Evolutionary conservation across 2,797 vertebrate genomes (phyloP), one percentile per base, ranked within the genome.

Genomic region (Sparus aurata): DNA sequence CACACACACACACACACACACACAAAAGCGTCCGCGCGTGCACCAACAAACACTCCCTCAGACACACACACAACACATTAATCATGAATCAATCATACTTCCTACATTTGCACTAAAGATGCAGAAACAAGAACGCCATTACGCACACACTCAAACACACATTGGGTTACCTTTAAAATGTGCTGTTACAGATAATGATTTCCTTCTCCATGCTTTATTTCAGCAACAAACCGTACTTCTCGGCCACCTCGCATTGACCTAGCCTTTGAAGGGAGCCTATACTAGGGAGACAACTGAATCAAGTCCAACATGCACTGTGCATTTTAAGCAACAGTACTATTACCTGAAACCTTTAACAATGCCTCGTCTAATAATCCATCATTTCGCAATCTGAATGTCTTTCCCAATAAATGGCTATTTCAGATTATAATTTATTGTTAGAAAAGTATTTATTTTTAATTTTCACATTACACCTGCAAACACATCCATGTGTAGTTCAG

Each of bases 21-120:
- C 20, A 15, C 61, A 69, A 65, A 67, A 3, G 27, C 4, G 4
- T 27, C 27, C 3, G 3, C 27, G 8, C 52, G 16, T 54, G 53
- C 27, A 34, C 34, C 34, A 9, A 25, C 30, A 4, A 4, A 55
- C 53, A 7, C 49, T 17, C 25, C 43, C 64, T 45, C 46, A 66
- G 58, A 18, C 55, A 43, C 60, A 47, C 30, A 1, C 60, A 72
- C n/a, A 77, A 72, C n/a, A 77, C 69, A 77, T 87, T 76, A 82
- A 85, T 88, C 80, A 88, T 75, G 69, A 77, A 85, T 83, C 79
- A 69, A 61, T 84, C 67, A 73, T 60, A 68, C 45, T 73, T 73
- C 75, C 61, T 67, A 65, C 69, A 69, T 76, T 85, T 68, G 25
- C 58, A 70, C 69, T 54, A 81, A 73, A 69, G 47, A 64, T 23